These are phyloP conservation scores for Calameuta pallipes DNA, from an alignment of 2,888 invertebrate species.

Conservation along the genomic window DNA sequence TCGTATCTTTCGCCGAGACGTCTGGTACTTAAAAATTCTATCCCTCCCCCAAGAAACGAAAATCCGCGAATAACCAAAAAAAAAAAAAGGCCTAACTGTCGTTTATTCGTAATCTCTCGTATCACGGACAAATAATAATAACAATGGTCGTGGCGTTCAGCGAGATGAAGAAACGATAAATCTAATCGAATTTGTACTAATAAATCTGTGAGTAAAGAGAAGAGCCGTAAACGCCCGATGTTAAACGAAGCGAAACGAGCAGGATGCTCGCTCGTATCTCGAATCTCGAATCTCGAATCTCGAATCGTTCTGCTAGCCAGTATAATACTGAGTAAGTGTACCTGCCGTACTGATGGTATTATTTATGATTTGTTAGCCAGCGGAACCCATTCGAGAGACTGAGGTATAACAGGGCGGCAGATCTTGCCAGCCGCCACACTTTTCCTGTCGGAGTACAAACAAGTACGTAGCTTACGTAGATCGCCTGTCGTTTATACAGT, in stretches of 20 bases:
- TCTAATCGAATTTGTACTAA: neutral
- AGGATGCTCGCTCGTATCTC: neutral
- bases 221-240: neutral
- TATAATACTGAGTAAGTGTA: conserved; percentile 5
- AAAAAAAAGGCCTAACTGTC: neutral
- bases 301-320: neutral
- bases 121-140: neutral
- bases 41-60: too few relatives aligned
- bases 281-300: too few relatives aligned
- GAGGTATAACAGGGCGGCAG: conserved; percentile 76
- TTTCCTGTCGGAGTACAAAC: conserved; percentile 73
- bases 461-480: conserved; percentile 71
- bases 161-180: neutral
- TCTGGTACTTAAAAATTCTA: too few relatives aligned
- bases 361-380: conserved; percentile 74
- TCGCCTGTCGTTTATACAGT: conserved; percentile 63
- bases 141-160: neutral
- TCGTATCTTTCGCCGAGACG: neutral
- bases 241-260: neutral
- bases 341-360: conserved; percentile 52
- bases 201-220: neutral
- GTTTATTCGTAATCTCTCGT: neutral
- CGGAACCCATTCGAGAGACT: conserved; percentile 81
- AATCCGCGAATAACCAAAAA: too few relatives aligned
- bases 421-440: conserved; percentile 67